Base-by-base conservation (phyloP, 2,113 vertebrate genomes). In the Eudyptes chrysolophus region DNA sequence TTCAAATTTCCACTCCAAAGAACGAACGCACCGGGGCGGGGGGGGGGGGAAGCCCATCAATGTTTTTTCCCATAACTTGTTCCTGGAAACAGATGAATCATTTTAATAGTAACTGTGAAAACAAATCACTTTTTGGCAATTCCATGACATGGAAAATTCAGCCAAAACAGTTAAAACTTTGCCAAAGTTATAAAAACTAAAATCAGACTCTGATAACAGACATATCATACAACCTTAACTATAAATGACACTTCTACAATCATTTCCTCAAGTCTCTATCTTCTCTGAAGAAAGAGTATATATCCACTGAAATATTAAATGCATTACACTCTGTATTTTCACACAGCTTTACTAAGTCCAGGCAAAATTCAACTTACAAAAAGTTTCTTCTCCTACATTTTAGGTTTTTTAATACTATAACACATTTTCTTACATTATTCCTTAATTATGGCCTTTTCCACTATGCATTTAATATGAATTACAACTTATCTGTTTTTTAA, bases 11-110 rank as follows among this genome's bases (percentile, higher is more conserved):
- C 55, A 74, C 65, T 87, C 48, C 77, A 94, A 92, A 93, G 85
- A 52, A 69, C 8, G 26, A 91, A 91, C 44, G 18, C 42, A 42
- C 42, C 42, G 6, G 14, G 42, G 42, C 14, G 42, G 42, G 40
- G 5, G 40, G 10, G 10, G 38, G 38, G 11, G 38, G 38, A 65
- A 52, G 11, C 4, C 46, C 77, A 85, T 92, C 55, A 84, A 64
- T 55, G 16, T 74, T 79, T 82, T 95, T 96, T 97, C 91, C 89
- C 77, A 95, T 95, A 94, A 89, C 44, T 65, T 40, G 61, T 60
- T 91, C 57, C 74, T 96, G 86, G 83, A 92, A 94, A 87, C 34
- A 89, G 86, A 92, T 87, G 48, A 96, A 95, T 71, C 42, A 64
- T 51, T 84, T 94, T 79, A 44, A 77, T 16, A 61, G 46, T 27